Base-by-base conservation (phyloP, 1,140 invertebrate species). In the Drosophila kohkoa region DNA sequence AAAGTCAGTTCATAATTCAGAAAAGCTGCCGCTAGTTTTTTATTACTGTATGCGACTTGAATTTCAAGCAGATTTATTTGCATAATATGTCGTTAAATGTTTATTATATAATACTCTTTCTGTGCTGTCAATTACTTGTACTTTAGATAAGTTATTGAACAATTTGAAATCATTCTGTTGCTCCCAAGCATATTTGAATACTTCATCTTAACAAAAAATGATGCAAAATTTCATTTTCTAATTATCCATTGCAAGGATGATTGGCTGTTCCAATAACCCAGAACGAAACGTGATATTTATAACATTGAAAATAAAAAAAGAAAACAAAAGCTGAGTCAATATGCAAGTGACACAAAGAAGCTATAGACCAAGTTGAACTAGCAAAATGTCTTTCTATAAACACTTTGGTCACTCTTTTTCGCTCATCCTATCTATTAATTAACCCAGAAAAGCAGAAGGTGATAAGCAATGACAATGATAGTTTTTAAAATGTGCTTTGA, bases 251-350 rank as follows among this genome's bases (percentile, higher is more conserved):
- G 25, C 3, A 59, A 30, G 45, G 65, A 49, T 51, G 10, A 51
- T 3, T 11, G n/a, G 5, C 32, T 30, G 3, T n/a, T 49, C 5
- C 28, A 45, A 16, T 5, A 45, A 32, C 15, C 13, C 43, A 58
- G 10, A 30, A 38, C 15, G 55, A 13, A 28, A 68, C 55, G 65
- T 68, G 65, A 49, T 51, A 38, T 41, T 30, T 68, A 48, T 49
- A 49, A 32, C 15, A 20, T 62, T 49, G 5, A 5, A 5, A 16
- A n/a, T 5, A 48, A 13, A 35, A 48, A 48, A 28, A 16, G 28
- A 60, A 60, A 38, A 35, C 55, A 15, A 45, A 13, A 3, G 28
- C 10, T 43, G 46, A 68, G 4, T 20, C 32, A 57, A 57, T 16
- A 57, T 57, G 13, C 15, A 32, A 57, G 20, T 57, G 6, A 25